phyloP scores from a whole-genome alignment of 2,888 invertebrate genomes.

The Branchellion lobata region DNA sequence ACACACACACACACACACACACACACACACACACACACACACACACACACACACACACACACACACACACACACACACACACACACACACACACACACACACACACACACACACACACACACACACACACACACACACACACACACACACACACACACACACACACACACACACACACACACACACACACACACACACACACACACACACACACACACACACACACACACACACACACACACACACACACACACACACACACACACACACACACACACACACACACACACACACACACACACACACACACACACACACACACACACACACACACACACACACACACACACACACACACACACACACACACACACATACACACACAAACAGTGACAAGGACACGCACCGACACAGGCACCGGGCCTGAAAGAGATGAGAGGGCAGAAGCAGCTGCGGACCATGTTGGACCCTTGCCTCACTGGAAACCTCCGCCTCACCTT shows the following conservation, averaged over 20 bases:
- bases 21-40: background rate
- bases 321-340: constrained; percentile 10
- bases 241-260: background rate
- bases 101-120: constrained; percentile 23
- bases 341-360: constrained; percentile 14
- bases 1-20: constrained; percentile 1
- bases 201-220: background rate
- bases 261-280: constrained; percentile 19
- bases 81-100: constrained; percentile 16
- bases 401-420: constrained; percentile 74
- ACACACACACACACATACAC: constrained; percentile 13
- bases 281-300: constrained; percentile 19
- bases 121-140: constrained; percentile 16
- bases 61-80: constrained; percentile 20
- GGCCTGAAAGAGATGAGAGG: constrained; percentile 78
- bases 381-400: constrained; percentile 3
- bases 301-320: constrained; percentile 18
- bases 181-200: constrained; percentile 14
- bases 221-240: background rate
- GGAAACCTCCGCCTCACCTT: constrained; percentile 71
- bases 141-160: constrained; percentile 23
- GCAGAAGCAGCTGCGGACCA: constrained; percentile 75
- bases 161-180: constrained; percentile 19
- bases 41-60: constrained; percentile 18
- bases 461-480: constrained; percentile 68